Base-by-base conservation (phyloP, 2,113 vertebrate genomes). In the Colinus virginianus region DNA sequence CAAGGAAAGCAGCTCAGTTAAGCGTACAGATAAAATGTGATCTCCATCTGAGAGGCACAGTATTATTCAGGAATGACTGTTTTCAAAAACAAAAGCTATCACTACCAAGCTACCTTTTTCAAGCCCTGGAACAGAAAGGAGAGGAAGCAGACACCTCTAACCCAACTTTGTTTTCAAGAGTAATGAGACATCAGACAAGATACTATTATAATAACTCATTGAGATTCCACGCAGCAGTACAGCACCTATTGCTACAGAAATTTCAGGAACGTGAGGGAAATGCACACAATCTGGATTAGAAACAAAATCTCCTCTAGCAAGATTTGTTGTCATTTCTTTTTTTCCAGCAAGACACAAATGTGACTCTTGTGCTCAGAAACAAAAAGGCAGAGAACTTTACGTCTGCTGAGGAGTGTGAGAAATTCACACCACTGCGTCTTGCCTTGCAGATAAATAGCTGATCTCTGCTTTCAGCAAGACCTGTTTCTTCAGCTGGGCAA, bases 251-350 rank as follows among this genome's bases (percentile, higher is more conserved):
- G 53, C 69, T 0, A 1, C 48, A 81, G 85, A 93, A 88, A 78
- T 81, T 91, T 94, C 66, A 88, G 87, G 77, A 95, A 48, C 72
- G 64, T 20, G 76, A 84, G 69, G 72, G 85, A 94, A 89, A 94
- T 45, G 62, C 61, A 71, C 3, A 0, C 66, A 69, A 75, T 17
- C 58, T 80, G 45, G 62, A 78, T 71, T 78, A 90, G 76, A 95
- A 93, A 90, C 66, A 83, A 56, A 92, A 82, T 19, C n/a, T 96
- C 76, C 62, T 72, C 53, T 78, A 90, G 76, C 46, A 69, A 83
- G 61, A 32, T 67, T 74, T 0, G 4, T 28, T 43, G 61, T 43
- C n/a, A 3, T 58, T n/a, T 17, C 22, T 25, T 45, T 61, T 51
- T 34, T 8, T 5, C 0, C 40, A 78, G 58, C 43, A 78, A 96